phyloP scores from a whole-genome alignment of 1,140 invertebrate species.

The Ceratosolen solmsi region DNA sequence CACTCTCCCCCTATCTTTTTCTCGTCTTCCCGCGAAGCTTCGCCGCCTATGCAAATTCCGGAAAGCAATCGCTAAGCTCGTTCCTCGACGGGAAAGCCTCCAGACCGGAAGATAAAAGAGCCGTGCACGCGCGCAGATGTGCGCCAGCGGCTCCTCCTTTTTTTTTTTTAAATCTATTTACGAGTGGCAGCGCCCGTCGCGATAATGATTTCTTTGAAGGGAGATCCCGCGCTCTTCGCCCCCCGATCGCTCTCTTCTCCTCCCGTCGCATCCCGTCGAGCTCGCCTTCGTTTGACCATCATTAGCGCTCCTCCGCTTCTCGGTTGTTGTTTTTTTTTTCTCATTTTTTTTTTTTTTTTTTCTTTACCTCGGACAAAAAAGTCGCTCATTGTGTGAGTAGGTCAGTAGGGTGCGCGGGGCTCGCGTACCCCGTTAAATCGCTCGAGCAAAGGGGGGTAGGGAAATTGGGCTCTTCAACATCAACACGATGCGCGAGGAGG shows the following conservation, averaged over 20 bases:
- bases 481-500: too few species aligned
- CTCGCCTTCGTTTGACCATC: not conserved
- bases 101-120: conserved; percentile 9
- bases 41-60: not conserved
- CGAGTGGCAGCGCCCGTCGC: not conserved
- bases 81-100: not conserved
- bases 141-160: not conserved
- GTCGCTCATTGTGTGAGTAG: conserved; percentile 51
- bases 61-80: conserved; percentile 19
- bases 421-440: not conserved
- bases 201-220: not conserved
- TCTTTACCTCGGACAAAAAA: conserved; percentile 5
- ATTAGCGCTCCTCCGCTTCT: conserved; percentile 19
- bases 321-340: too few species aligned
- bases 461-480: not conserved
- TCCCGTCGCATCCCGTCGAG: not conserved
- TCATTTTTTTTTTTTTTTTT: too few species aligned
- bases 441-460: conserved; percentile 25
- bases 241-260: not conserved
- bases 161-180: conserved; percentile 33
- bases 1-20: not conserved
- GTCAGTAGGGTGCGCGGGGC: conserved; percentile 33
- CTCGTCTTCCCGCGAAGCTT: not conserved
- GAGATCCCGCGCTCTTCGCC: not conserved
- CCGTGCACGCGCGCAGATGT: conserved; percentile 31